Base-by-base conservation (phyloP, 1,140 invertebrate species). In the Drosophila athabasca region DNA sequence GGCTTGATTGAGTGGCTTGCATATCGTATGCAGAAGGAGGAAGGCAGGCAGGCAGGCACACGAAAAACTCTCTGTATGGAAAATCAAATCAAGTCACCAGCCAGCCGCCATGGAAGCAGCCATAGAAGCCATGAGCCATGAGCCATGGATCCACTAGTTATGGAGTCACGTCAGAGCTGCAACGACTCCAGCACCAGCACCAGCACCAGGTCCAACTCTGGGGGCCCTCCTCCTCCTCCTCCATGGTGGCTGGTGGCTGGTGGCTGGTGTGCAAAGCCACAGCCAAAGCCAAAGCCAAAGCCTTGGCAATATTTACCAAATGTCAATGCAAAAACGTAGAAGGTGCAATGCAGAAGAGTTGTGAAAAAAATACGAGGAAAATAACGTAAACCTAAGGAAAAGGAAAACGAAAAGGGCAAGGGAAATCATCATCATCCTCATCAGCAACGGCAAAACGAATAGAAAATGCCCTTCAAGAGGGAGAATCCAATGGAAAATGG, bases 221-320 rank as follows among this genome's bases (percentile, higher is more conserved):
- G 13, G 29, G 29, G 41, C 45, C 45, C 62, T 41, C 50, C 50
- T 65, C 67, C 71, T 19, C 17, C 17, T 19, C 17, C 17, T 19
- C 17, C 17, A 19, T 19, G 17, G 17, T 19, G 17, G 17, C 17
- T 19, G n/a, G n/a, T n/a, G n/a, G 61, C 71, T 78, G 75, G 60
- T 48, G 70, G 29, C 22, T 31, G 7, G 29, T 29, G 26, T 29
- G 26, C 26, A 29, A 2, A 59, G 69, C 62, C 24, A 53, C 1
- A 13, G 35, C 35, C 4, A 39, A 39, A 45, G 62, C 77, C 65
- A 53, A 11, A 11, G 31, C 31, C 3, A 35, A 35, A 45, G 62
- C 77, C 65, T 62, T 79, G 76, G 76, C 79, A 79, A 88, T 88
- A 88, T 88, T 88, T 88, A 79, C 83, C 79, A 88, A 88, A 88